phyloP scores from a whole-genome alignment of 2,797 vertebrate species.

The Sebastes hopkinsi region DNA sequence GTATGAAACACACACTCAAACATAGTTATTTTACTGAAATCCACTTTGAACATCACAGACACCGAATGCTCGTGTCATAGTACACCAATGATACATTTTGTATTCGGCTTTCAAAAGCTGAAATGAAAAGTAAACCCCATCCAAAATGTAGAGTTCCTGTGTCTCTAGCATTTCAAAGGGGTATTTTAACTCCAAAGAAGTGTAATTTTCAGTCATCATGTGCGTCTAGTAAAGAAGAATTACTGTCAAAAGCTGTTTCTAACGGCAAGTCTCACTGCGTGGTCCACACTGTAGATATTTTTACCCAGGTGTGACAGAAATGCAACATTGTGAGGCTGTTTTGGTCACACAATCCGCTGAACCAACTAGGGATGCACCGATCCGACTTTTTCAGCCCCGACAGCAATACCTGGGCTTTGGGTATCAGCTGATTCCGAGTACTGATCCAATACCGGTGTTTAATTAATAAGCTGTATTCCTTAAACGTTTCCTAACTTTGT shows the following conservation, averaged over 20 bases:
- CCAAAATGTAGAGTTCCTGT: not conserved
- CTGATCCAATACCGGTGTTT: no score
- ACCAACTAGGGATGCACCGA: not conserved
- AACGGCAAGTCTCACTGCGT: not conserved
- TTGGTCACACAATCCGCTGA: not conserved
- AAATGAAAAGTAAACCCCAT: not conserved
- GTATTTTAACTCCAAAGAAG: not conserved
- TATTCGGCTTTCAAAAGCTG: not conserved
- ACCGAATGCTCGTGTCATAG: not conserved
- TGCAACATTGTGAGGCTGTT: not conserved
- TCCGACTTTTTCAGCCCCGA: no score
- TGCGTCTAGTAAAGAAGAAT: not conserved
- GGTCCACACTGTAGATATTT: not conserved
- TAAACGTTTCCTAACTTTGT: no score
- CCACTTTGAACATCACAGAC: constrained; percentile 17
- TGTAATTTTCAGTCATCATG: not conserved
- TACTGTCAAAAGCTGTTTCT: not conserved
- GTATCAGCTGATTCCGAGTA: no score
- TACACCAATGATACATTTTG: not conserved
- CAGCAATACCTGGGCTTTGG: no score
- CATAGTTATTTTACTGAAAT: not conserved
- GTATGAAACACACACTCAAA: constrained; percentile 1
- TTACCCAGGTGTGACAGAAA: not conserved
- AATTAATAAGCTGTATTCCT: no score
- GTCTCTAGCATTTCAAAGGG: not conserved